Conservation (phyloP, 1,140 invertebrate genomes). For the Drosophila quadrilineata region DNA sequence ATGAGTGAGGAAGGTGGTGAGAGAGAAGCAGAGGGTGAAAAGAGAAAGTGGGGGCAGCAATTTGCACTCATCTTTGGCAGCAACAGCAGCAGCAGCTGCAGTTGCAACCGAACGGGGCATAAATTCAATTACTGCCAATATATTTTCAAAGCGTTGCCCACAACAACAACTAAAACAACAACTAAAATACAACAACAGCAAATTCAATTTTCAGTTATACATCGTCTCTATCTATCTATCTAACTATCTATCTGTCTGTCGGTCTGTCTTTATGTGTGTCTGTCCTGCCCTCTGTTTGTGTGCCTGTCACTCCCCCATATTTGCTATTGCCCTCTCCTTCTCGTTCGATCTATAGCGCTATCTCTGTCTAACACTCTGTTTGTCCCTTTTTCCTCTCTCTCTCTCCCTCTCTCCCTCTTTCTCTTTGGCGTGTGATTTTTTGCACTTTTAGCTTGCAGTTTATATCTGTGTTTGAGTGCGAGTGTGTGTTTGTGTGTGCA, state of each 20-base stretch:
- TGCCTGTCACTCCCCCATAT: no score
- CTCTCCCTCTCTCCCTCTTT: background rate
- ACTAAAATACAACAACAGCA: conserved; percentile 3
- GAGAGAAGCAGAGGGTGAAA: conserved; percentile 1
- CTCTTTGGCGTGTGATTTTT: conserved; percentile 59
- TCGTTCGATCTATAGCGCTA: background rate
- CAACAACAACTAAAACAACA: conserved; percentile 12
- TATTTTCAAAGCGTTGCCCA: conserved; percentile 56
- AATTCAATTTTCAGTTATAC: conserved; percentile 73
- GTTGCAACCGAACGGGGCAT: conserved; percentile 46
- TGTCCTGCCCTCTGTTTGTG: no score
- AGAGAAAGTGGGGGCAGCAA: background rate
- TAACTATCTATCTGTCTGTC: no score
- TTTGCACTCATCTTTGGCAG: conserved; percentile 60
- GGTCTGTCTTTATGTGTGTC: no score
- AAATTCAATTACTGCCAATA: conserved; percentile 73
- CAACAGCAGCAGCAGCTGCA: conserved; percentile 45
- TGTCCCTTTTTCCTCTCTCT: background rate
- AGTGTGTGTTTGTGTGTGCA: conserved; percentile 11
- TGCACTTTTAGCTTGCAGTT: conserved; percentile 63
- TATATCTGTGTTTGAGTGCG: background rate
- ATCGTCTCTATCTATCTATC: conserved; percentile 43
- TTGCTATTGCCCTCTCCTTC: background rate
- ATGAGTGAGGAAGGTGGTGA: conserved; percentile 7
- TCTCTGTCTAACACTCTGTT: background rate